These are phyloP conservation scores for Phyllopteryx taeniolatus DNA, from an alignment of 2,113 vertebrate genomes.

Conservation along the genomic window DNA sequence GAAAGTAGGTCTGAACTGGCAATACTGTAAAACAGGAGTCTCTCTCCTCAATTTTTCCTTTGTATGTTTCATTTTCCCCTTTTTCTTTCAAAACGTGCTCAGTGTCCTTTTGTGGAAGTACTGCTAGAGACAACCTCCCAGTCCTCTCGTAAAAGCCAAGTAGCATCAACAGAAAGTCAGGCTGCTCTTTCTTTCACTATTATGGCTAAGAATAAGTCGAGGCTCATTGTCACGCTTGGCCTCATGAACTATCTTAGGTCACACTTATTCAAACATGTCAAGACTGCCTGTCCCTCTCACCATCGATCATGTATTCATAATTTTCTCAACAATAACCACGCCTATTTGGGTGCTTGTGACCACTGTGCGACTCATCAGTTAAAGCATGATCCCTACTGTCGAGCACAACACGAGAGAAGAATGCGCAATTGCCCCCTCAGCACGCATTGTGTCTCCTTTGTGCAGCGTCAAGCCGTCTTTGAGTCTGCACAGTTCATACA, in stretches of 20 bases:
- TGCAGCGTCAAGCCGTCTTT: constrained; percentile 34
- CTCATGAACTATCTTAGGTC: not conserved
- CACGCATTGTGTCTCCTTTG: constrained; percentile 40
- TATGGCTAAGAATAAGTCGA: constrained; percentile 35
- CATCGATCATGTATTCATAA: not conserved
- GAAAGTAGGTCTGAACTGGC: constrained; percentile 6
- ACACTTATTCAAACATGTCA: not conserved
- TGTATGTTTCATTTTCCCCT: constrained; percentile 9
- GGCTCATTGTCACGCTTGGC: constrained; percentile 2
- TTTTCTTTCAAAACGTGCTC: constrained; percentile 17
- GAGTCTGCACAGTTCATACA: constrained; percentile 46
- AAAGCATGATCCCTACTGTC: constrained; percentile 37
- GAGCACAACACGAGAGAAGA: constrained; percentile 26
- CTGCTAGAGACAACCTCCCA: constrained; percentile 10
- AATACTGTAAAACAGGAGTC: not conserved
- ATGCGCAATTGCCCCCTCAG: constrained; percentile 39
- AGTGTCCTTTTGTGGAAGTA: constrained; percentile 65
- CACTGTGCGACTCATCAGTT: constrained; percentile 20
- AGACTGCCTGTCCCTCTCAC: not conserved
- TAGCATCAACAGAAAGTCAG: constrained; percentile 34
- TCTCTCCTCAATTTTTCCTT: constrained; percentile 2
- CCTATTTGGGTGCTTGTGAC: constrained; percentile 16
- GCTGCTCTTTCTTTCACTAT: constrained; percentile 27
- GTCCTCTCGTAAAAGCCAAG: constrained; percentile 16
- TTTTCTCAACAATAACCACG: not conserved